phyloP scores from a whole-genome alignment of 2,888 invertebrate genomes.

The Andrena trimmerana region DNA sequence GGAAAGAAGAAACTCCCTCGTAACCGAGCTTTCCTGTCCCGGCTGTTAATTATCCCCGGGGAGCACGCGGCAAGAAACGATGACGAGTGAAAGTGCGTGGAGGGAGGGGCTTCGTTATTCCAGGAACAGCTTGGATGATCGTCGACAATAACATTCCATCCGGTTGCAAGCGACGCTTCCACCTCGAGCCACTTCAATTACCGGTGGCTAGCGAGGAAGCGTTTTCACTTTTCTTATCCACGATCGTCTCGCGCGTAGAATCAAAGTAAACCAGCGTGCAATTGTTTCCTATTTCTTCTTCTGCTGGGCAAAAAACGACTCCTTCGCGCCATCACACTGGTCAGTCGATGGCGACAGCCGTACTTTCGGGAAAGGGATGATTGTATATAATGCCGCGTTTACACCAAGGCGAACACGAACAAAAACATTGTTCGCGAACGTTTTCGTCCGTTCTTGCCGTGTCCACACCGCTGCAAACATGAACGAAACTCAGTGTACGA shows the following conservation, averaged over 20 bases:
- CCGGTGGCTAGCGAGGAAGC: slow-evolving; percentile 53
- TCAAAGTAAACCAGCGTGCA: not conserved
- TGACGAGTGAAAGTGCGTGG: slow-evolving; percentile 53
- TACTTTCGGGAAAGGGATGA: no score
- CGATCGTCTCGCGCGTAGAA: not conserved
- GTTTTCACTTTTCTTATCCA: slow-evolving; percentile 68
- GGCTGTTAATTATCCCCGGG: slow-evolving; percentile 57
- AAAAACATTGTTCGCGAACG: no score
- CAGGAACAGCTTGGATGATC: slow-evolving; percentile 52
- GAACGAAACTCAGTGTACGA: no score
- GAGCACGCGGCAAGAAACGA: slow-evolving; percentile 48
- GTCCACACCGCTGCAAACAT: no score
- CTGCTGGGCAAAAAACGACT: no score
- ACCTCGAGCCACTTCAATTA: slow-evolving; percentile 56
- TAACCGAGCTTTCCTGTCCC: slow-evolving; percentile 36
- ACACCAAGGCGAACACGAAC: no score
- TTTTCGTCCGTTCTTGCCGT: no score
- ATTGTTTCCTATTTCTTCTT: no score
- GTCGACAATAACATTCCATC: slow-evolving; percentile 58
- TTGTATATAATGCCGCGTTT: no score
- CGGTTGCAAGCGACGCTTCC: slow-evolving; percentile 42
- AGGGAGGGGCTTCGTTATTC: slow-evolving; percentile 46
- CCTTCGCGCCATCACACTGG: no score
- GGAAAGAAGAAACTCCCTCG: slow-evolving; percentile 26
- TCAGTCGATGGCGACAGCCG: no score